Evolutionary conservation across 2,888 invertebrate species (phyloP).

Genomic region (Cheilosia urbana): DNA sequence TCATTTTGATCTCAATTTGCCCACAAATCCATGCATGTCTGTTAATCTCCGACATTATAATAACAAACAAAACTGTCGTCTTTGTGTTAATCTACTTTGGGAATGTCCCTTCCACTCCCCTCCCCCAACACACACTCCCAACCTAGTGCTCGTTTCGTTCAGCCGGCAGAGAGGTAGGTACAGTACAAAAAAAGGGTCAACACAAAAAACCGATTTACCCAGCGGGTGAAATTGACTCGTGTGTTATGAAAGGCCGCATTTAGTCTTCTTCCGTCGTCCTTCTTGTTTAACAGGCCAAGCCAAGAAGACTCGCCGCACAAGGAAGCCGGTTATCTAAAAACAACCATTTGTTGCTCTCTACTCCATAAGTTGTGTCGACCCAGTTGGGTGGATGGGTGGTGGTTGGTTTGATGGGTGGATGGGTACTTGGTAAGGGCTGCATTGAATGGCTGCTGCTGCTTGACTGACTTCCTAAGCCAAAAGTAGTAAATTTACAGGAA

Average conservation of each 20-base stretch:
- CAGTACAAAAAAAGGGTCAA: constrained; percentile 70
- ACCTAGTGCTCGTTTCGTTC: constrained; percentile 26
- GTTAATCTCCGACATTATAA: constrained; percentile 73
- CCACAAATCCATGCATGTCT: constrained; percentile 71
- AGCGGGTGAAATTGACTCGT: constrained; percentile 72
- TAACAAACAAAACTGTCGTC: constrained; percentile 75
- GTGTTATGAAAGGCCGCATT: constrained; percentile 71
- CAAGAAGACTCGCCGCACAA: constrained; percentile 72
- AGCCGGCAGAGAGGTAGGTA: constrained; percentile 24
- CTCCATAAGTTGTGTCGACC: constrained; percentile 14
- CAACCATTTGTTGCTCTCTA: constrained; percentile 74
- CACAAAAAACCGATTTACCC: constrained; percentile 71
- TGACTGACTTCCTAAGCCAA: constrained; percentile 69
- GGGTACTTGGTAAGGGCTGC: constrained; percentile 23
- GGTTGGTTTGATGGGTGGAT: not conserved
- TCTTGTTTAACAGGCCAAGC: constrained; percentile 71
- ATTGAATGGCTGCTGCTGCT: constrained; percentile 53
- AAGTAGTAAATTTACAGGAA: constrained; percentile 74
- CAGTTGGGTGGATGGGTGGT: not conserved
- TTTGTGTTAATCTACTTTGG: constrained; percentile 73
- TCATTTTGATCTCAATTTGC: constrained; percentile 63
- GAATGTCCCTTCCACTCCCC: constrained; percentile 43
- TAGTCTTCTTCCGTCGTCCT: constrained; percentile 72
- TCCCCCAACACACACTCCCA: not conserved
- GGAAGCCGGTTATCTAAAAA: constrained; percentile 74